phyloP scores from a whole-genome alignment of 1,140 invertebrate genomes.

The Drosophila subpulchrella region DNA sequence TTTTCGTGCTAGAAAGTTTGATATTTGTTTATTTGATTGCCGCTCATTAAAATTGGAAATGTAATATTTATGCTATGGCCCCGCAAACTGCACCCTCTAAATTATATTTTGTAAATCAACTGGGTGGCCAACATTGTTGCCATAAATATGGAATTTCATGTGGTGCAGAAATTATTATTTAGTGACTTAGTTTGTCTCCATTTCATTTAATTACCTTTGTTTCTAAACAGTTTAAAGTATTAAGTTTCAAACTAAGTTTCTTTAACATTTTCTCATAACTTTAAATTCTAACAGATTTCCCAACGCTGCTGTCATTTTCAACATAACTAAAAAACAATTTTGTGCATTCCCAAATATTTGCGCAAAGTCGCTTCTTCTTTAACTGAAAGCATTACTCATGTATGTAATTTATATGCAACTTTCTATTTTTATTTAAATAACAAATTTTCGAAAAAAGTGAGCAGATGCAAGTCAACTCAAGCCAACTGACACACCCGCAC shows the following conservation, averaged over 20 bases:
- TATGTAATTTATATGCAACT: constrained; percentile 62
- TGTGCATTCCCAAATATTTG: constrained; percentile 9
- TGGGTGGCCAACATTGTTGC: constrained; percentile 5
- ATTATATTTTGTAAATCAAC: constrained; percentile 15
- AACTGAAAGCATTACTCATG: constrained; percentile 15
- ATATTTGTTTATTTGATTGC: constrained; percentile 73
- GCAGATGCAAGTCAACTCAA: constrained; percentile 49
- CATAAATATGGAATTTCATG: no score
- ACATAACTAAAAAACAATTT: neutral
- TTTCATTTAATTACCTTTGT: no score
- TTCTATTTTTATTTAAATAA: constrained; percentile 64
- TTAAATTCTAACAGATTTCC: neutral
- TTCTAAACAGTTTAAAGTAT: neutral
- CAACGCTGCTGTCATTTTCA: neutral
- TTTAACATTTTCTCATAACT: neutral
- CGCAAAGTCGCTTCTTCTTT: neutral
- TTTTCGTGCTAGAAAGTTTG: constrained; percentile 35
- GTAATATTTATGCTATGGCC: constrained; percentile 51
- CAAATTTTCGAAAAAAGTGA: constrained; percentile 52
- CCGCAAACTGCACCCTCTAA: neutral
- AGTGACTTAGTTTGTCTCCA: no score
- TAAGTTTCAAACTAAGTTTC: neutral
- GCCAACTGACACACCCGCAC: constrained; percentile 17
- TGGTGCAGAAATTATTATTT: neutral
- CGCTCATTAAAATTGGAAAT: constrained; percentile 77